These are phyloP conservation scores for Micropterix aruncella DNA, from an alignment of 2,888 invertebrate genomes.

Conservation along the genomic window DNA sequence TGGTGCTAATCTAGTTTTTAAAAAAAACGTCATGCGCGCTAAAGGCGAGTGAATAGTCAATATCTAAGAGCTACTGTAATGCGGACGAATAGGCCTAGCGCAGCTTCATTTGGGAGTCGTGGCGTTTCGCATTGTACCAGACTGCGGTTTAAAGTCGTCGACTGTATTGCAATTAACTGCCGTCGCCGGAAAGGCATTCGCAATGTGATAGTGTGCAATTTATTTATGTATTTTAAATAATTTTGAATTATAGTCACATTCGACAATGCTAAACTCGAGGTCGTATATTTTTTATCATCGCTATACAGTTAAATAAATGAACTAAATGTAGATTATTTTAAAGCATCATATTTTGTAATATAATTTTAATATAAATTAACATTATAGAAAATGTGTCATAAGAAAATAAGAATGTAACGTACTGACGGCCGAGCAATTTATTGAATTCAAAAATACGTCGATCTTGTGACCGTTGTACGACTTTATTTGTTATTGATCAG, in stretches of 20 bases:
- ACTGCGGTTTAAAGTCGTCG: not conserved
- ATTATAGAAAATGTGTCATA: not conserved
- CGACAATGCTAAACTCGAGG: not conserved
- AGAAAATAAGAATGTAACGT: not conserved
- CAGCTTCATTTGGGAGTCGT: too few relatives aligned
- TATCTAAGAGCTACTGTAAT: too few relatives aligned
- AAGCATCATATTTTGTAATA: not conserved
- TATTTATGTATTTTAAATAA: conserved; percentile 5
- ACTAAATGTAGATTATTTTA: not conserved
- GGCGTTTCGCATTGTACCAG: too few relatives aligned
- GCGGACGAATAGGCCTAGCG: too few relatives aligned
- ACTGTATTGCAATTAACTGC: conserved; percentile 4
- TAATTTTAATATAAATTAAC: not conserved
- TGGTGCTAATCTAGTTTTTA: conserved; percentile 14
- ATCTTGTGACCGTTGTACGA: too few relatives aligned
- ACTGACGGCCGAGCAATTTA: too few relatives aligned
- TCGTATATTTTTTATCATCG: not conserved
- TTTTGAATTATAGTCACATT: not conserved
- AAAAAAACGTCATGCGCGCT: too few relatives aligned
- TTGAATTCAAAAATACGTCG: not conserved
- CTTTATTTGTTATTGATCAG: not conserved
- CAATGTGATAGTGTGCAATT: conserved; percentile 9
- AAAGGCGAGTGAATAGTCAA: too few relatives aligned
- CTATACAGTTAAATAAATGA: not conserved
- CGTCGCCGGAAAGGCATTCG: conserved; percentile 4